These are phyloP conservation scores for Narcine bancroftii DNA, from an alignment of 2,113 vertebrate species.

Conservation along the genomic window DNA sequence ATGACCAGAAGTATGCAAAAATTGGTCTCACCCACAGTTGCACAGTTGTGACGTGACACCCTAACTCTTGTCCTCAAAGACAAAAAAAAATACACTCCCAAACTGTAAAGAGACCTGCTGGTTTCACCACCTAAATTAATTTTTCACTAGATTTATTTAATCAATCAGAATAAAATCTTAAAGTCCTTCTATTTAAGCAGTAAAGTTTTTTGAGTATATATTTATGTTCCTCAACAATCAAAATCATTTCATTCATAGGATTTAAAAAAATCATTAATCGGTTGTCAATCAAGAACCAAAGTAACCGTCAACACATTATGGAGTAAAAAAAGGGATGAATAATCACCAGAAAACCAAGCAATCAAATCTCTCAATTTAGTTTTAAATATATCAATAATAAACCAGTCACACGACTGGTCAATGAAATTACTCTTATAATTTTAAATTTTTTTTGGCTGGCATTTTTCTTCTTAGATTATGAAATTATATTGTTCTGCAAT, in stretches of 20 bases:
- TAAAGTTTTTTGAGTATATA: not conserved
- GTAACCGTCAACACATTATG: not conserved
- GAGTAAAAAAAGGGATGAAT: not conserved
- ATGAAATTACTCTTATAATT: not conserved
- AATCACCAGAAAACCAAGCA: not conserved
- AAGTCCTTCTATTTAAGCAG: not conserved
- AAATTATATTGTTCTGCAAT: not conserved
- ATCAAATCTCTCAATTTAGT: conserved; percentile 10
- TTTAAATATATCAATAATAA: not conserved
- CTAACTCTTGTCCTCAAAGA: too few relatives aligned
- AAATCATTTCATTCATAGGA: not conserved
- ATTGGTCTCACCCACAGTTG: too few relatives aligned
- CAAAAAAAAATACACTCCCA: not conserved
- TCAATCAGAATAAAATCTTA: not conserved
- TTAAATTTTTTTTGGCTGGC: not conserved
- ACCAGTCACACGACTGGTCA: not conserved
- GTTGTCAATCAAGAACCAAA: not conserved
- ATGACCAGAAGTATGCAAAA: too few relatives aligned
- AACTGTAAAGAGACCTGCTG: not conserved
- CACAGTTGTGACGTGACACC: too few relatives aligned
- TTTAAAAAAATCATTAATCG: not conserved
- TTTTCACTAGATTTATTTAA: not conserved
- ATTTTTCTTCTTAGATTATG: not conserved
- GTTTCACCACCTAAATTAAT: not conserved
- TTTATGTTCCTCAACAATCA: not conserved